phyloP scores from a whole-genome alignment of 2,797 vertebrate genomes.

The Syngnathus acus region DNA sequence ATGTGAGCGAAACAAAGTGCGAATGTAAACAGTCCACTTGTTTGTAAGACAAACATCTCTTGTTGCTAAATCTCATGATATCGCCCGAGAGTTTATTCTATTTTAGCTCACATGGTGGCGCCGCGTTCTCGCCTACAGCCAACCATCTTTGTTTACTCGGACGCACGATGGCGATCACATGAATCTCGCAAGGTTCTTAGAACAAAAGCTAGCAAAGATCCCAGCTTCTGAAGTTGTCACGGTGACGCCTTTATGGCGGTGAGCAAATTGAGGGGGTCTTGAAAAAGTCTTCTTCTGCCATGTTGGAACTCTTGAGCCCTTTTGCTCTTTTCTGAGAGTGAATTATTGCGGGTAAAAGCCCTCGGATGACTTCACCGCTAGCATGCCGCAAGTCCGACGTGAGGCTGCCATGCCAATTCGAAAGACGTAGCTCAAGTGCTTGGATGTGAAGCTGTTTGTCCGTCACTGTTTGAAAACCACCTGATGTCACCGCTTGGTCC shows the following conservation, averaged over 20 bases:
- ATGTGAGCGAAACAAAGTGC: conserved; percentile 46
- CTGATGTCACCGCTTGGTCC: conserved; percentile 27
- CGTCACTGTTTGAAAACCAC: conserved; percentile 45
- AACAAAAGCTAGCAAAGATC: conserved; percentile 23
- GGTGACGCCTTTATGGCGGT: conserved; percentile 8
- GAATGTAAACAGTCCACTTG: conserved; percentile 21
- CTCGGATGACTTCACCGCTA: conserved; percentile 29
- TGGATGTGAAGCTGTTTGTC: conserved; percentile 43
- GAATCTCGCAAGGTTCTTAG: conserved; percentile 18
- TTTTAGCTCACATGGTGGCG: conserved; percentile 32
- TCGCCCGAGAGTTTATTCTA: conserved; percentile 10
- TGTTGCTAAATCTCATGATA: conserved; percentile 4
- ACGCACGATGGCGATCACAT: conserved; percentile 20
- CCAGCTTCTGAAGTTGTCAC: conserved; percentile 20
- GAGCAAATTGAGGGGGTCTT: conserved; percentile 10
- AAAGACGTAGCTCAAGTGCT: conserved; percentile 18
- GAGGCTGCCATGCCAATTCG: conserved; percentile 9
- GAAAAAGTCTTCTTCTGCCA: conserved; percentile 28
- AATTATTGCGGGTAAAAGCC: conserved; percentile 19
- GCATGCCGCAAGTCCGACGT: conserved; percentile 23
- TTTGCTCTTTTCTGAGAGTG: conserved; percentile 22
- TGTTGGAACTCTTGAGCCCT: conserved; percentile 7
- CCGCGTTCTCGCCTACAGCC: conserved; percentile 38
- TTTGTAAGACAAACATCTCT: conserved; percentile 16
- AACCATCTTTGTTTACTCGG: conserved; percentile 44